phyloP scores from a whole-genome alignment of 2,113 vertebrate species.

The Chinchilla lanigera region DNA sequence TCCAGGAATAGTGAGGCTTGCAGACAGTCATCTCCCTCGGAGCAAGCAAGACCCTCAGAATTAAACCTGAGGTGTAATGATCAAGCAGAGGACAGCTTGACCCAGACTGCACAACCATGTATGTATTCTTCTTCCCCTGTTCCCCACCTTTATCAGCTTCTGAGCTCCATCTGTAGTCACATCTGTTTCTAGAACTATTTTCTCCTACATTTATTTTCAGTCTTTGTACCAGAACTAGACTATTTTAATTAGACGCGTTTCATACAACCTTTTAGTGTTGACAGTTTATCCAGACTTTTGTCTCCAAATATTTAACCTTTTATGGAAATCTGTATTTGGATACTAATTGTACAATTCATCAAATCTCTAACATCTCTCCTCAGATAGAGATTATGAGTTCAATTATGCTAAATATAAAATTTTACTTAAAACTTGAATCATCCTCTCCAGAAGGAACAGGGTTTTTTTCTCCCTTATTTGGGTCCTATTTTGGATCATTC shows the following conservation, averaged over 20 bases:
- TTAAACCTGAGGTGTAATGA: not conserved
- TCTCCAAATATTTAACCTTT: not conserved
- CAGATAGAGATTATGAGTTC: not conserved
- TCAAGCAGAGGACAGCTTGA: not conserved
- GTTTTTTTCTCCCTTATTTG: not conserved
- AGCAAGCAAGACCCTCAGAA: not conserved
- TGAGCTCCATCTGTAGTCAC: not conserved
- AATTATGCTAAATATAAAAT: not conserved
- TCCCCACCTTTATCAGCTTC: not conserved
- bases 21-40: not conserved
- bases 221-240: not conserved
- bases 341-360: not conserved
- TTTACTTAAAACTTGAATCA: not conserved
- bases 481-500: not conserved
- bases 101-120: not conserved
- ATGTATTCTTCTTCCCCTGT: not conserved
- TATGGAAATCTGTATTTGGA: not conserved
- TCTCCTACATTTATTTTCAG: not conserved
- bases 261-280: not conserved
- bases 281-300: not conserved
- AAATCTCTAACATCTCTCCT: not conserved
- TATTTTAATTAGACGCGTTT: constrained; percentile 17
- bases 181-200: not conserved
- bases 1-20: not conserved
- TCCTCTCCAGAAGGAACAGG: not conserved